A percentile compares a stretch with the other conserved stretches of the same genome.
These are phyloP conservation scores for Casuarius casuarius DNA, from an alignment of 2,113 vertebrate genomes.

Conservation along the genomic window DNA sequence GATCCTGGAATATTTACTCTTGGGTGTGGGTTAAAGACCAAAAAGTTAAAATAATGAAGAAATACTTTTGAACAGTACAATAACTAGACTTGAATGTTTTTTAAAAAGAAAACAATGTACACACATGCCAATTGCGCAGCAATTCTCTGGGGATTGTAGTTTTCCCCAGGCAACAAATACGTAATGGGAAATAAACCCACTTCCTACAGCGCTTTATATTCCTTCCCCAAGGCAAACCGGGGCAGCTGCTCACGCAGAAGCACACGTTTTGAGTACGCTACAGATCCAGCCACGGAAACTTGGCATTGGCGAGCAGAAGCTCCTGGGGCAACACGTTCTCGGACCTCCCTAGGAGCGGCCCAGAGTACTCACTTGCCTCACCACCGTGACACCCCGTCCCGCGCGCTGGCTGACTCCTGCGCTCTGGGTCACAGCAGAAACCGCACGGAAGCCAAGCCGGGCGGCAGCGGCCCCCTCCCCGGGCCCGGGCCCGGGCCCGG, in stretches of 20 bases:
- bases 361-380: neutral
- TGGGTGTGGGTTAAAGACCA: neutral
- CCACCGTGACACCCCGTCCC: neutral
- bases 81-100: accelerated
- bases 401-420: neutral
- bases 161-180: neutral
- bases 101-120: too few species aligned
- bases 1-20: accelerated
- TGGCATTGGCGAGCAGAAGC: neutral
- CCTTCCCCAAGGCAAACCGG: neutral
- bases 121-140: accelerated
- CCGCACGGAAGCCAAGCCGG: neutral
- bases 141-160: accelerated
- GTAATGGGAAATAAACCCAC: accelerated
- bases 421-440: too few species aligned
- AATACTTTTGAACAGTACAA: neutral
- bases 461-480: neutral
- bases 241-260: neutral
- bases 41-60: neutral
- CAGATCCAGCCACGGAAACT: too few species aligned
- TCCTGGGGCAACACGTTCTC: neutral
- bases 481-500: neutral
- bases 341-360: neutral
- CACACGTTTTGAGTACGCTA: neutral
- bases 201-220: neutral